phyloP scores from a whole-genome alignment of 2,113 vertebrate genomes.

The Aepyceros melampus region DNA sequence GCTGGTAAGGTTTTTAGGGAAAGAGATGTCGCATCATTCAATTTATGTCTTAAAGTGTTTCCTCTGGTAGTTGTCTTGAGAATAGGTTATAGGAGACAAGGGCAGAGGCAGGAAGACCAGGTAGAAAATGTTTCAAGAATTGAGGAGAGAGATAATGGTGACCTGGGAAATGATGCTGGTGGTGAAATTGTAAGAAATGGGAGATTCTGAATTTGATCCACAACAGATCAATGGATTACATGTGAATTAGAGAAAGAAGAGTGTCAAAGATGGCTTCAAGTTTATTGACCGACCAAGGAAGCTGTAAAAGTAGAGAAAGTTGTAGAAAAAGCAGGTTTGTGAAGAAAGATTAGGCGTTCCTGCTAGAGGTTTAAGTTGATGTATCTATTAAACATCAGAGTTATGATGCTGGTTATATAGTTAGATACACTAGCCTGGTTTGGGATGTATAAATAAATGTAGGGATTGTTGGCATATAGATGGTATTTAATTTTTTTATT shows the following conservation, averaged over 20 bases:
- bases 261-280: background rate
- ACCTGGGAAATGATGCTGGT: background rate
- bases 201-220: background rate
- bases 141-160: background rate
- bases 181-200: background rate
- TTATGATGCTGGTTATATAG: background rate
- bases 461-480: background rate
- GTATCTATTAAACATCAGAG: background rate
- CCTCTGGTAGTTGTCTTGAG: background rate
- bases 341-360: background rate
- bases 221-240: background rate
- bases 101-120: background rate
- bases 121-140: background rate
- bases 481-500: background rate
- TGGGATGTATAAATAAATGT: background rate
- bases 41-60: background rate
- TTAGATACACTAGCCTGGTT: background rate
- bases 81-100: background rate
- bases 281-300: background rate
- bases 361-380: background rate
- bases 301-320: background rate
- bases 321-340: background rate
- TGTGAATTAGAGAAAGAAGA: background rate
- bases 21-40: background rate
- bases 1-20: background rate